A percentile compares a stretch with the other conserved stretches of the same genome.
These are phyloP conservation scores for Ictalurus furcatus DNA, from an alignment of 2,113 vertebrate genomes.

Conservation along the genomic window DNA sequence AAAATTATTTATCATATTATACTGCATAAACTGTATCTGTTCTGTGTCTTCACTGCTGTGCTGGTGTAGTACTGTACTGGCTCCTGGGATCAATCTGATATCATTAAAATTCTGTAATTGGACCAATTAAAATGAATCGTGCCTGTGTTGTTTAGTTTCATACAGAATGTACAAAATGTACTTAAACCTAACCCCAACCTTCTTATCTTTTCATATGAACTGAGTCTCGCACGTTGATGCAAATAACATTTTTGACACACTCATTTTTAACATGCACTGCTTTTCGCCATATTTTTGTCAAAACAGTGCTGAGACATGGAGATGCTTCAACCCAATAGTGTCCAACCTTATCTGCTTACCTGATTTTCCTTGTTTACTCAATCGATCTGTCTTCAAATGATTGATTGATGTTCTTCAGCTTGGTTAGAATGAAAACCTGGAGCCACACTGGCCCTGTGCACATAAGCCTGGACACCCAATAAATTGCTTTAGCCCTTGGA, in stretches of 20 bases:
- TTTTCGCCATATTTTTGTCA: constrained; percentile 39
- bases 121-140: not conserved
- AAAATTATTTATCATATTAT: not conserved
- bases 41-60: not conserved
- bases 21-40: not conserved
- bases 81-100: not conserved
- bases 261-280: constrained; percentile 58
- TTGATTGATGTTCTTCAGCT: not conserved
- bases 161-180: not conserved
- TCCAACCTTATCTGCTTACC: not conserved
- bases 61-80: not conserved
- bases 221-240: not conserved
- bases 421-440: constrained; percentile 17
- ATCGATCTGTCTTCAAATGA: not conserved
- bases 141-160: not conserved
- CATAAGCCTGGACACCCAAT: constrained; percentile 29
- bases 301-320: constrained; percentile 12
- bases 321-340: not conserved
- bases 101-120: not conserved
- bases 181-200: not conserved
- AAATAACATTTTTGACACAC: not conserved
- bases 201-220: not conserved
- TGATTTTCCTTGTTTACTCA: not conserved
- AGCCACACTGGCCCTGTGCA: not conserved
- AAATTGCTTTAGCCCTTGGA: constrained; percentile 47